Conservation (phyloP, 2,888 invertebrate species). For the Orchestes rusci region DNA sequence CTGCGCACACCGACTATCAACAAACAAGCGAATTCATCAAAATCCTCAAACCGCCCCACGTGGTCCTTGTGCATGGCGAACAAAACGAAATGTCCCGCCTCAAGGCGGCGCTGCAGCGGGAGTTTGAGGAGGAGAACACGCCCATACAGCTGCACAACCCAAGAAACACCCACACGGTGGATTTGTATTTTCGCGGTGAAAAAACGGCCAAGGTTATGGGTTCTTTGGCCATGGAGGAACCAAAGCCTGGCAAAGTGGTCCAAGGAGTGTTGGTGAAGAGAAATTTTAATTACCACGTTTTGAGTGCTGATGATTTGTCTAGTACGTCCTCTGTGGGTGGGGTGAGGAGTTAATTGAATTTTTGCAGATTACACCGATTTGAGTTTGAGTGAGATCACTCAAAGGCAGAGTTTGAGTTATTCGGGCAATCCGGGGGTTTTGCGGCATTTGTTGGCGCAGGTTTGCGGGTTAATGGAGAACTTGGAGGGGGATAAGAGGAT, state of each 20-base stretch:
- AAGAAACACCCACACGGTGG: constrained; percentile 82
- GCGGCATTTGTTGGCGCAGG: constrained; percentile 68
- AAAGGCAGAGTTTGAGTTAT: constrained; percentile 87
- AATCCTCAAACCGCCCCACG: constrained; percentile 89
- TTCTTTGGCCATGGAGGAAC: constrained; percentile 73
- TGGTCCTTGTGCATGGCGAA: constrained; percentile 95
- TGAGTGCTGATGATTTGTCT: constrained; percentile 84
- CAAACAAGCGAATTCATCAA: constrained; percentile 97
- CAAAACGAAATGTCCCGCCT: constrained; percentile 98
- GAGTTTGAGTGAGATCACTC: constrained; percentile 86
- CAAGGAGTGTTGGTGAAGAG: constrained; percentile 94
- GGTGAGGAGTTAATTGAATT: too few species aligned
- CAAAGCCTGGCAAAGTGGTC: constrained; percentile 68
- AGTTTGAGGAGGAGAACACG: constrained; percentile 85
- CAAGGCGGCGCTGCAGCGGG: constrained; percentile 87
- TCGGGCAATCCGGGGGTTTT: constrained; percentile 65
- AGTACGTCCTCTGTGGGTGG: too few species aligned
- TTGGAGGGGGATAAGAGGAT: constrained; percentile 63
- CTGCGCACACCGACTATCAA: constrained; percentile 97
- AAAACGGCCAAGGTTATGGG: constrained; percentile 99
- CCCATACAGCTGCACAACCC: constrained; percentile 87
- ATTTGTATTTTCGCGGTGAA: constrained; percentile 92
- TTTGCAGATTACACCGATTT: constrained; percentile 88
- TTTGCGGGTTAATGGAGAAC: constrained; percentile 67
- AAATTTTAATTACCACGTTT: constrained; percentile 95